Evolutionary conservation across 2,888 invertebrate genomes (phyloP).

Genomic region (Tetanocera ferruginea): DNA sequence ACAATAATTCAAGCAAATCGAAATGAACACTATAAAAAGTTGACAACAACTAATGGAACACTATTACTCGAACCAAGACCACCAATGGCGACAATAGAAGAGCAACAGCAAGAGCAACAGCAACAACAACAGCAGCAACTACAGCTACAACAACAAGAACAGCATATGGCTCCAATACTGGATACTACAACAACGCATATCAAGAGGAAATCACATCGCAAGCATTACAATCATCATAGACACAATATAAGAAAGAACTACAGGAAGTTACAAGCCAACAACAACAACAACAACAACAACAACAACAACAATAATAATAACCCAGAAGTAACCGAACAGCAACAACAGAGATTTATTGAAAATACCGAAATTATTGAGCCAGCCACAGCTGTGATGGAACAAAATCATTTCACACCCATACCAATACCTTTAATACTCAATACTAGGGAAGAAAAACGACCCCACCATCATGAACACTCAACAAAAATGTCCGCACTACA

Average conservation of each 20-base stretch:
- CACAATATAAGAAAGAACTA: conserved; percentile 49
- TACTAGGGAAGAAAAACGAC: conserved; percentile 63
- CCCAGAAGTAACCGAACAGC: neutral
- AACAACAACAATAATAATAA: neutral
- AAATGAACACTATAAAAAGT: conserved; percentile 52
- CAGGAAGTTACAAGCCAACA: conserved; percentile 43
- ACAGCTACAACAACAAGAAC: conserved; percentile 9
- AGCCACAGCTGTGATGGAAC: conserved; percentile 39
- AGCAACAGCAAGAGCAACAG: conserved; percentile 20
- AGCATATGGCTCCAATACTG: conserved; percentile 55
- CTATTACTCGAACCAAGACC: conserved; percentile 54
- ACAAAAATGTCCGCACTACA: conserved; percentile 51
- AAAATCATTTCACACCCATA: conserved; percentile 61
- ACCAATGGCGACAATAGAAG: conserved; percentile 23
- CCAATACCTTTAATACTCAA: conserved; percentile 64
- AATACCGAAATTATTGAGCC: conserved; percentile 43
- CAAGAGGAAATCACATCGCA: conserved; percentile 61
- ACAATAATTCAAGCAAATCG: conserved; percentile 64
- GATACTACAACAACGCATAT: conserved; percentile 51
- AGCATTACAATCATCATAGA: conserved; percentile 62
- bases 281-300: conserved; percentile 5
- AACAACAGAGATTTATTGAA: conserved; percentile 40
- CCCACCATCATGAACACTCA: conserved; percentile 55
- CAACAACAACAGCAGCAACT: conserved; percentile 37
- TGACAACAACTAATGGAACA: conserved; percentile 53